These are phyloP conservation scores for Drosophila erecta DNA, from an alignment of 1,140 invertebrate species.

Conservation along the genomic window DNA sequence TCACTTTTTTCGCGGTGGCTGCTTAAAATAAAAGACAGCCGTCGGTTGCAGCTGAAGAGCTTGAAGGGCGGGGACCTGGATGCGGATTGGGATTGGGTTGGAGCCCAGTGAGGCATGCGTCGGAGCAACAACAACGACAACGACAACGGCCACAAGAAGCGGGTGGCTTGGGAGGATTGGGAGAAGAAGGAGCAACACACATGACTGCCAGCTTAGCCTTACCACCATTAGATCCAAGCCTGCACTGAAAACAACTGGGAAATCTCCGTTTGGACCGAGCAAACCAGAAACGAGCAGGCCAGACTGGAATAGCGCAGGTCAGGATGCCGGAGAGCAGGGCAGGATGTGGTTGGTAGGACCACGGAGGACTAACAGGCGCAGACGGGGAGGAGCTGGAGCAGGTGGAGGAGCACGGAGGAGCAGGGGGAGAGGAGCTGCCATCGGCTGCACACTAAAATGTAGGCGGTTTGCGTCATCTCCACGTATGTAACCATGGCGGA, in stretches of 20 bases:
- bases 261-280: neutral
- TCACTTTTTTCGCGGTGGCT: conserved; percentile 74
- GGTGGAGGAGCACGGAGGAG: neutral
- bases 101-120: conserved; percentile 44
- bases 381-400: neutral
- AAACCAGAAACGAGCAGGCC: conserved; percentile 11
- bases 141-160: neutral
- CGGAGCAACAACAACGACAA: conserved; percentile 15
- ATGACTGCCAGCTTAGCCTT: conserved; percentile 39
- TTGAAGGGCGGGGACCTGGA: neutral
- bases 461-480: conserved; percentile 23
- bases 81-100: neutral
- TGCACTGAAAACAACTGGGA: neutral
- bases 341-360: neutral
- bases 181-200: conserved; percentile 12
- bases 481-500: conserved; percentile 6
- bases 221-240: neutral
- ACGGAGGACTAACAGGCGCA: neutral
- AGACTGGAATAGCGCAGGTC: conserved; percentile 32
- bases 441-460: conserved; percentile 37
- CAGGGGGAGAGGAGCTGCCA: conserved; percentile 4
- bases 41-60: conserved; percentile 37
- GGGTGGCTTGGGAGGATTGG: neutral
- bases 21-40: conserved; percentile 71
- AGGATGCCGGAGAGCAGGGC: conserved; percentile 13